Percentiles rank a stretch among this genome's conserved stretches.
Conservation (phyloP, 1,140 invertebrate genomes). For the Hydropsyche tenuis region DNA sequence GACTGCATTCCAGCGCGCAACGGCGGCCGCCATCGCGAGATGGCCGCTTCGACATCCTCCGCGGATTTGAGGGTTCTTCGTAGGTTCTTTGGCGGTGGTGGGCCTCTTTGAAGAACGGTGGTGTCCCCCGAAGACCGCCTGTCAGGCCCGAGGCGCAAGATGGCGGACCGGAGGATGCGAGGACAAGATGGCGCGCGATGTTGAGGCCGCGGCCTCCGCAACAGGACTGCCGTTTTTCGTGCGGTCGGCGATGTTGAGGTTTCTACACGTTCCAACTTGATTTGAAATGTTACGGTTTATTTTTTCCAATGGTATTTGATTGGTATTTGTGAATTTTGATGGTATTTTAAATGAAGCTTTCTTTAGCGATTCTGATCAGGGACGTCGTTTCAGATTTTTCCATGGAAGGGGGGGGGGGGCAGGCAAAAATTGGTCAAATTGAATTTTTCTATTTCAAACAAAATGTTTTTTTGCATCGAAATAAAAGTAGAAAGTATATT, state of each 20-base stretch:
- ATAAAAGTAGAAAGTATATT: no score
- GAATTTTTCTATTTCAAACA: no score
- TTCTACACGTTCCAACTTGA: background rate
- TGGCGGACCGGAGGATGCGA: background rate
- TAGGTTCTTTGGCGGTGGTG: background rate
- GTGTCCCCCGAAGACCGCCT: background rate
- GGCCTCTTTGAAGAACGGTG: no score
- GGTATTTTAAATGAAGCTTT: no score
- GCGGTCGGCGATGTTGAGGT: background rate
- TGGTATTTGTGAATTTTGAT: no score
- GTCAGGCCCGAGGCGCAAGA: background rate
- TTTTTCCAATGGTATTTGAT: no score
- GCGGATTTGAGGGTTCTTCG: background rate
- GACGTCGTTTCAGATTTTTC: no score
- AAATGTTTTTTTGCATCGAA: no score
- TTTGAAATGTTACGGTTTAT: no score
- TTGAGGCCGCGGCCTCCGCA: conserved; percentile 35
- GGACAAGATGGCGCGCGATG: conserved; percentile 38
- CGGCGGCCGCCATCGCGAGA: background rate
- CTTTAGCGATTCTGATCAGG: no score
- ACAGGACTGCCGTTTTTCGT: conserved; percentile 31
- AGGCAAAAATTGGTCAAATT: no score
- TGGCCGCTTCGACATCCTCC: background rate
- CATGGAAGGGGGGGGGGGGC: no score
- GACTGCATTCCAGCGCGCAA: conserved; percentile 32